These are phyloP conservation scores for Grapholita molesta DNA, from an alignment of 1,140 invertebrate species.

Conservation along the genomic window DNA sequence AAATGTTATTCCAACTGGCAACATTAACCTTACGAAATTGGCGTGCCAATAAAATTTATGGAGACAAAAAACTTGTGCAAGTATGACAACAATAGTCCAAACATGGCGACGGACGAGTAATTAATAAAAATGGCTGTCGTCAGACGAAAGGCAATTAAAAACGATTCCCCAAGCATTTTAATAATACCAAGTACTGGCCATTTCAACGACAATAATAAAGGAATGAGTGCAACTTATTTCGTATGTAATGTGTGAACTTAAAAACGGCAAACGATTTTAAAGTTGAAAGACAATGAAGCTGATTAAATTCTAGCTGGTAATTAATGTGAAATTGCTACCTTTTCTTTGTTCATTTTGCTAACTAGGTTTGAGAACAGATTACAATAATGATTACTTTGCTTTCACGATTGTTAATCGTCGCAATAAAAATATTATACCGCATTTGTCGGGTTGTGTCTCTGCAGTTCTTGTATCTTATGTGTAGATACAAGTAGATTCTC, in stretches of 20 bases:
- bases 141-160: conserved; percentile 14
- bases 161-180: conserved; percentile 4
- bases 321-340: not conserved
- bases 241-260: not conserved
- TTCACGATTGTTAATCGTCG: not conserved
- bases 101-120: conserved; percentile 5
- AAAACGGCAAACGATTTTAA: not conserved
- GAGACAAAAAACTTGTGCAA: not conserved
- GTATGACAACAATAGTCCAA: conserved; percentile 13
- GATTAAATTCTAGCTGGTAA: not conserved
- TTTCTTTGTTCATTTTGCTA: not conserved
- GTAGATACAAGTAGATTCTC: too few relatives aligned
- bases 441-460: not conserved
- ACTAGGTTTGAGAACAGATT: not conserved
- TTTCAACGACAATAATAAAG: not conserved
- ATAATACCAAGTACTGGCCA: not conserved
- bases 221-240: not conserved
- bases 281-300: not conserved
- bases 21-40: conserved; percentile 18
- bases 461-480: not conserved
- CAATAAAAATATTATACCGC: not conserved
- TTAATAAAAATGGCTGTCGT: conserved; percentile 17
- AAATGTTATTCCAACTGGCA: not conserved
- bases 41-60: conserved; percentile 15
- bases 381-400: not conserved